Base-by-base conservation (phyloP, 92 coral and sea anemone genomes). In the Porites lobata region DNA sequence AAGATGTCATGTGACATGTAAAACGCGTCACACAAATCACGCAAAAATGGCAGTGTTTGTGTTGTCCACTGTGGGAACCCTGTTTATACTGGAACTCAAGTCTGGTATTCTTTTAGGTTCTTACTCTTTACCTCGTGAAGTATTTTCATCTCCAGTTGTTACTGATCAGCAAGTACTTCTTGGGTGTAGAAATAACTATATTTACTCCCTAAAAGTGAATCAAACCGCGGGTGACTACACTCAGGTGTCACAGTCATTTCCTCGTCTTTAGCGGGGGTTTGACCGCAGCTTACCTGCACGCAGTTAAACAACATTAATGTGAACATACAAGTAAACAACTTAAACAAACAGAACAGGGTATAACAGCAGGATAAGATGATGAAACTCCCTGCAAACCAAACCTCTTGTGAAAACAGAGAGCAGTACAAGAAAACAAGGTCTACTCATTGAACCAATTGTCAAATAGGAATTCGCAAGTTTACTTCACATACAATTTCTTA, bases 121-220 rank as follows among this genome's bases (percentile, higher is more conserved):
- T 13, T 91, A 87, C 77, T 76, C 95, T n/a, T 72, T 97, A 1
- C 95, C 94, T 2, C 95, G 99, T 47, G 98, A 96, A 81, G 97
- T 97, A 14, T 97, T 97, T 84, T 97, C 99, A n/a, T 97, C 99
- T 12, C 98, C 99, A 10, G 96, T 92, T 1, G 80, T 95, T 4
- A 82, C 87, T 17, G 93, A 92, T 50, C 72, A 87, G 53, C 80
- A 61, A 10, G 47, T 97, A 14, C 78, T 97, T 20, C 77, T 94
- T 50, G 99, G 99, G 50, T 97, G 99, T 81, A 79, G 99, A 79
- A 93, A 95, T 76, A 92, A 97, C 72, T 93, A 79, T 80, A 21
- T 97, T 81, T 95, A 97, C 86, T 92, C 93, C 20, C 65, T 97
- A 51, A 91, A 80, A 70, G 38, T 92, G 52, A 38, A 38, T 14